Evolutionary conservation across 2,113 vertebrate species (phyloP).

Genomic region (Ceratotherium simum): DNA sequence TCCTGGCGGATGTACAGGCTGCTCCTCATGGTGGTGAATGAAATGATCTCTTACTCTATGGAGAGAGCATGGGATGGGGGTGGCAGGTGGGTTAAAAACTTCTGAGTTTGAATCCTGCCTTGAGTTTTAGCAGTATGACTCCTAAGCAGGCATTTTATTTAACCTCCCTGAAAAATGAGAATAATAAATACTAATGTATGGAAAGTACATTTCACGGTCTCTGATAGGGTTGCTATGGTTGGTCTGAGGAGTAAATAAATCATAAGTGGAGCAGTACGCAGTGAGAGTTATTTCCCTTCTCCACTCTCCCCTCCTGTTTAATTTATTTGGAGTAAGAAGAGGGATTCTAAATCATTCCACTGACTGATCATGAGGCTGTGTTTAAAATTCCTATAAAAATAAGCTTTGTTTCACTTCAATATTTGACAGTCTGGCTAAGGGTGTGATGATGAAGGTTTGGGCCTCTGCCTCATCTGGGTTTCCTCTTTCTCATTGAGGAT

Average conservation of each 20-base stretch:
- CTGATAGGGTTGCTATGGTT: not conserved
- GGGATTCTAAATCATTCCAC: constrained; percentile 12
- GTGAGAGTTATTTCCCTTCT: constrained; percentile 14
- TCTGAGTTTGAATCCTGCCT: not conserved
- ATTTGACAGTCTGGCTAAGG: not conserved
- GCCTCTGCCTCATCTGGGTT: not conserved
- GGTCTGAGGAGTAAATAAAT: constrained; percentile 37
- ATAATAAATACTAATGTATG: constrained; percentile 4
- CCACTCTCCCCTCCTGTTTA: not conserved
- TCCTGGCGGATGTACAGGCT: not conserved
- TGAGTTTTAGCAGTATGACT: constrained; percentile 4
- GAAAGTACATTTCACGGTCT: constrained; percentile 47
- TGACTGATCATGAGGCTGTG: not conserved
- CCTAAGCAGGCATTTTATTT: constrained; percentile 40
- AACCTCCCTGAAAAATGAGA: constrained; percentile 44
- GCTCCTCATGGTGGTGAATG: not conserved
- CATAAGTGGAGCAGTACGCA: not conserved
- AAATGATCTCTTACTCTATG: not conserved
- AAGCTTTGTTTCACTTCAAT: constrained; percentile 7
- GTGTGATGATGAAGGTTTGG: not conserved
- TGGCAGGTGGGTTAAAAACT: not conserved
- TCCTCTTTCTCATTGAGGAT: not conserved
- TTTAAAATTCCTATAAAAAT: constrained; percentile 66
- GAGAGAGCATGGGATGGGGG: not conserved
- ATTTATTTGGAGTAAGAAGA: constrained; percentile 46